phyloP scores from a whole-genome alignment of 2,113 vertebrate species.

The Sitta europaea region DNA sequence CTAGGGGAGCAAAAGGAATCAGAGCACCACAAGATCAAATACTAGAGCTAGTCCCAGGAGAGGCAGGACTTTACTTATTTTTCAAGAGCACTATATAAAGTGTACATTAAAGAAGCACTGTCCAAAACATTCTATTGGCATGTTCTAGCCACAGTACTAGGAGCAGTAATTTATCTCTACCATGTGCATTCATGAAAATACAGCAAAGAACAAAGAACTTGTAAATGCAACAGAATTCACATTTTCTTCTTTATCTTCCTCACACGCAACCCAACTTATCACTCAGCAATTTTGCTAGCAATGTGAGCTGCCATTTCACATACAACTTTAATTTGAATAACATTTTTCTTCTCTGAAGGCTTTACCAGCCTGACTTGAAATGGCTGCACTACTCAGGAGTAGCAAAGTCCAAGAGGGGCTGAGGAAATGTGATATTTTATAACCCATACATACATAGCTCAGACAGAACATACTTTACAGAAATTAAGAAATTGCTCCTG shows the following conservation, averaged over 20 bases:
- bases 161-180: not conserved
- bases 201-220: not conserved
- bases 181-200: not conserved
- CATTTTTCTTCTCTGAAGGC: not conserved
- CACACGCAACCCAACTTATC: not conserved
- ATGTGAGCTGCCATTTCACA: not conserved
- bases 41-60: not conserved
- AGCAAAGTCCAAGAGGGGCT: not conserved
- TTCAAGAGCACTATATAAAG: not conserved
- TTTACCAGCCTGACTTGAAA: not conserved
- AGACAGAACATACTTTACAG: not conserved
- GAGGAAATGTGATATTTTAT: not conserved
- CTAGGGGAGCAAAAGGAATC: not conserved
- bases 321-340: not conserved
- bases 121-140: not conserved
- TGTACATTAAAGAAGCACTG: not conserved
- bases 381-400: not conserved
- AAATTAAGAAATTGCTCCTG: not conserved
- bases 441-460: not conserved
- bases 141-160: not conserved
- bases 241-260: not conserved
- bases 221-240: not conserved
- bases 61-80: not conserved
- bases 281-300: not conserved
- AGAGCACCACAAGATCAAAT: not conserved